phyloP scores from a whole-genome alignment of 2,888 invertebrate genomes.

The Macrophya annulata region DNA sequence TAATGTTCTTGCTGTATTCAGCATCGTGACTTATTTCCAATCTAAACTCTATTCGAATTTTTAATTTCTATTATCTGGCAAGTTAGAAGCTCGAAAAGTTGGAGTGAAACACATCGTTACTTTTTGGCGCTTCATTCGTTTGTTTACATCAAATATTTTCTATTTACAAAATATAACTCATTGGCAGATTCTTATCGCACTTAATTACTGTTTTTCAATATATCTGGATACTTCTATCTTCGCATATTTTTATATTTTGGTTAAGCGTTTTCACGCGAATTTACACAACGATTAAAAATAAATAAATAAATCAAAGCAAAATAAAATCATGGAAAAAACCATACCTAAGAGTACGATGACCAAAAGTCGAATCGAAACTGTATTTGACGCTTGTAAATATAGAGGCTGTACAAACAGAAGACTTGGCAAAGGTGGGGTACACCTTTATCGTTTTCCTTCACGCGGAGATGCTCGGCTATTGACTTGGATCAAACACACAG shows the following conservation, averaged over 20 bases:
- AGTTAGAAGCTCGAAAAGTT: neutral
- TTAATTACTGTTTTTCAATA: neutral
- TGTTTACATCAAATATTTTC: neutral
- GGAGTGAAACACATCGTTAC: neutral
- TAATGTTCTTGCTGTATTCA: neutral
- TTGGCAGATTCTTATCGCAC: neutral
- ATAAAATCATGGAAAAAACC: neutral
- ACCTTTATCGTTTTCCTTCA: neutral
- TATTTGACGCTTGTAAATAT: conserved; percentile 2
- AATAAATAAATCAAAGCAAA: neutral
- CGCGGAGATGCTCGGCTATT: neutral
- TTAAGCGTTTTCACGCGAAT: neutral
- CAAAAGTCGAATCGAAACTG: neutral
- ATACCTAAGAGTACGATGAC: neutral
- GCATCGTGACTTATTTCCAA: neutral
- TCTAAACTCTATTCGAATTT: neutral
- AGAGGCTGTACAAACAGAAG: neutral
- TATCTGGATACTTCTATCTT: neutral
- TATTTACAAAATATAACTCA: neutral
- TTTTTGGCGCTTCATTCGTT: conserved; percentile 7
- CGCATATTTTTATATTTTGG: neutral
- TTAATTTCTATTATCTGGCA: neutral
- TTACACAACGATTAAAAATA: neutral
- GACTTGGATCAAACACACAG: neutral
- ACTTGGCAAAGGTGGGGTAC: neutral